Evolutionary conservation across 30 jellyfish, hydroid and myxozoan genomes (phyloP).

Genomic region (Pelagia noctiluca): DNA sequence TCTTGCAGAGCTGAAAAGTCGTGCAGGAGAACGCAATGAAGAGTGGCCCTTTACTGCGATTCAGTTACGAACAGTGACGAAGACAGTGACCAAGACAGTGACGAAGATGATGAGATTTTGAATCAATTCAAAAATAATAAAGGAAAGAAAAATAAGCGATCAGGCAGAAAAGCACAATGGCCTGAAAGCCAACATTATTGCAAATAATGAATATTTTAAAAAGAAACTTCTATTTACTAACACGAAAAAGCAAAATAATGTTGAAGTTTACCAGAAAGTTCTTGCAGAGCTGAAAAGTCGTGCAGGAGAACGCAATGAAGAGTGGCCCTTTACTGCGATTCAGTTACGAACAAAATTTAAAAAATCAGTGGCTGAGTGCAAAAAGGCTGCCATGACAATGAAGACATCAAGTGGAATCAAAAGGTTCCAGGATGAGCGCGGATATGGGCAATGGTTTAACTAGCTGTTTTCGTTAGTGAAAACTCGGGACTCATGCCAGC

Average conservation of each 20-base stretch:
- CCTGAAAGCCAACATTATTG: constrained; percentile 37
- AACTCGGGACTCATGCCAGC: constrained; percentile 53
- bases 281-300: constrained; percentile 24
- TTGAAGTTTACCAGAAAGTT: constrained; percentile 18
- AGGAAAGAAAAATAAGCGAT: too few species aligned
- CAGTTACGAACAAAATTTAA: constrained; percentile 42
- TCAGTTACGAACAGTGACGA: constrained; percentile 43
- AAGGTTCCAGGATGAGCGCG: constrained; percentile 36
- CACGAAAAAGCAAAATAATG: constrained; percentile 31
- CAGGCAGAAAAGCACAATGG: constrained; percentile 6
- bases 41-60: constrained; percentile 9
- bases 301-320: constrained; percentile 28
- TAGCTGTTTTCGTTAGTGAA: constrained; percentile 16
- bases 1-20: constrained; percentile 13
- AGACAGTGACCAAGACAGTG: too few species aligned
- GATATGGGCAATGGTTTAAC: constrained; percentile 47
- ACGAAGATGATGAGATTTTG: too few species aligned
- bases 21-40: constrained; percentile 38
- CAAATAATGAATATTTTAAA: constrained; percentile 18
- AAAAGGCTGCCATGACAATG: constrained; percentile 56
- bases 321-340: constrained; percentile 8
- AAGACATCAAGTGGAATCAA: constrained; percentile 46
- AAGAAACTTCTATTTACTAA: constrained; percentile 37
- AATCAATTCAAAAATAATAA: too few species aligned
- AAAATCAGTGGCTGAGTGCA: constrained; percentile 37